These are phyloP conservation scores for Chrysolina americana DNA, from an alignment of 2,888 invertebrate genomes.

Conservation along the genomic window DNA sequence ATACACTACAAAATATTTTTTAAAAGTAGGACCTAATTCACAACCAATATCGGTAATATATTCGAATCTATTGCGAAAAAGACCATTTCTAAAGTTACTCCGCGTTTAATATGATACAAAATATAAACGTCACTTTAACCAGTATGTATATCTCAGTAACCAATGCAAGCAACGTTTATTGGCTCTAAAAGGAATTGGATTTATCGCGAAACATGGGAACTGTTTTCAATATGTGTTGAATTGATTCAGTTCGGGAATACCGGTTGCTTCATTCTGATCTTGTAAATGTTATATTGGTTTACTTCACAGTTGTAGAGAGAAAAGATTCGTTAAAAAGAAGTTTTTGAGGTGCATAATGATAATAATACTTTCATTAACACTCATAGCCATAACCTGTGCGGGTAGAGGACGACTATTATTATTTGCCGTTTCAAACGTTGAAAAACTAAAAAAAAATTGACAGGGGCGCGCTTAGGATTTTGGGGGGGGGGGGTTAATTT, in stretches of 20 bases:
- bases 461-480: too few relatives aligned
- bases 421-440: too few relatives aligned
- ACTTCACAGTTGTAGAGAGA: not conserved
- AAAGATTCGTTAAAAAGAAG: too few relatives aligned
- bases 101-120: conserved; percentile 23
- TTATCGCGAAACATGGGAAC: conserved; percentile 7
- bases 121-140: conserved; percentile 53
- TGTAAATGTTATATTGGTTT: not conserved
- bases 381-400: too few relatives aligned
- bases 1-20: too few relatives aligned
- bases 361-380: too few relatives aligned
- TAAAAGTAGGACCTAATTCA: too few relatives aligned
- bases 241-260: conserved; percentile 3
- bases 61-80: not conserved
- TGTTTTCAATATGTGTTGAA: conserved; percentile 1
- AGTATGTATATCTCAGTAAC: conserved; percentile 52
- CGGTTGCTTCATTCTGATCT: not conserved
- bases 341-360: too few relatives aligned
- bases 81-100: not conserved
- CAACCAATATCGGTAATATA: too few relatives aligned
- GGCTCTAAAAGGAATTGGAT: conserved; percentile 16
- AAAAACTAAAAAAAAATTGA: too few relatives aligned
- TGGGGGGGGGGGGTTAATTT: too few relatives aligned
- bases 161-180: conserved; percentile 24
- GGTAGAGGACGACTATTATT: too few relatives aligned